Evolutionary conservation across 2,888 invertebrate genomes (phyloP), one percentile per base, ranked within the genome.

Genomic region (Azorinus chamasolen): DNA sequence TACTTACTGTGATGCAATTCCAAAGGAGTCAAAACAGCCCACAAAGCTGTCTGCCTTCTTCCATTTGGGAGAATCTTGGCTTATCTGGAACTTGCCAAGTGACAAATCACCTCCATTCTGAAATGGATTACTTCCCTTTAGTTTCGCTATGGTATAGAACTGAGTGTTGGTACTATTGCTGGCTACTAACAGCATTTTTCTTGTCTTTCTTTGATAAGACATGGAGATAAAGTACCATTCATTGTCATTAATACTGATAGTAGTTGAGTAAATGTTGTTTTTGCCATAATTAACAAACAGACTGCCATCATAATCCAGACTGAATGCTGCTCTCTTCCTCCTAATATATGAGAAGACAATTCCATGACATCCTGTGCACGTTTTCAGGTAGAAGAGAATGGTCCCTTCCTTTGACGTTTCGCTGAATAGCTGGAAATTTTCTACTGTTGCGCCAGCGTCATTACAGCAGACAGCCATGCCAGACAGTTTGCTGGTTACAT

Each of bases 1-100:
- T 14, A 59, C 68, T 62, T 66, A 77, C 76, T 18, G 62, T 18
- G 51, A 51, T 20, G 76, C 71, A 66, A 77, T 48, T 24, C 57
- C 71, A 22, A 77, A 32, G 5, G 76, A 43, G n/a, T 77, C 76
- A 58, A 41, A 77, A 32, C 76, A 77, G 4, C 76, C 76, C 16
- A 77, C 66, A 53, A 77, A 71, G 20, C 37, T 39, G 41, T 77
- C 76, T 22, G 55, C 53, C 37, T 71, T 71, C 58, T 61, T 71
- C 62, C 66, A 57, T 27, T 55, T 57, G 8, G 54, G 55, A 16
- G 59, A 61, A 16, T 62, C 53, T 27, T 70, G 55, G 45, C 76
- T 78, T 37, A 73, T 50, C 59, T 72, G 72, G 64, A 64, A 72
- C 46, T 64, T 70, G 18, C 74, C 79, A 5, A 79, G 51, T 0